A percentile compares a stretch with the other conserved stretches of the same genome.
Conservation (phyloP, 2,797 vertebrate genomes). For the Gymnoscopelus microlampas region DNA sequence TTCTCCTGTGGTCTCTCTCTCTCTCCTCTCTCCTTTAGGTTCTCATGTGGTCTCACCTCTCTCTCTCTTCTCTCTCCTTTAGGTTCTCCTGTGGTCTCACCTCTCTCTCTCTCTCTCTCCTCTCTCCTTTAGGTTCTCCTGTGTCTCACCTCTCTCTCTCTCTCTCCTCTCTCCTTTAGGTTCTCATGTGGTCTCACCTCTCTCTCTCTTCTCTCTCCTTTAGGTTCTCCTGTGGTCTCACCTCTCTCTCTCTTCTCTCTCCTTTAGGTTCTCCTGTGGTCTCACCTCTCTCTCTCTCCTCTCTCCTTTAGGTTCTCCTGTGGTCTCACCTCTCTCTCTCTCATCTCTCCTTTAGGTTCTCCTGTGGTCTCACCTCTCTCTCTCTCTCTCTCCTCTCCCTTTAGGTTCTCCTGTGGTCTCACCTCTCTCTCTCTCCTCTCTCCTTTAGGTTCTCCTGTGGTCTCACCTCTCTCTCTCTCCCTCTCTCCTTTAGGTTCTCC, state of each 20-base stretch:
- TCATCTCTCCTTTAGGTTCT: neutral
- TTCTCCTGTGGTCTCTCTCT: neutral
- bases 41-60: neutral
- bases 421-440: slow-evolving; percentile 6
- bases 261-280: neutral
- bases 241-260: slow-evolving; percentile 6
- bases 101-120: too few relatives aligned
- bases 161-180: slow-evolving; percentile 1
- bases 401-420: neutral
- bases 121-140: neutral
- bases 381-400: too few relatives aligned
- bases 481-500: neutral
- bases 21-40: too few relatives aligned
- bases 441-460: neutral
- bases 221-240: neutral
- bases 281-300: too few relatives aligned
- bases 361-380: neutral
- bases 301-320: neutral
- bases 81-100: neutral
- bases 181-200: neutral
- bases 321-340: neutral
- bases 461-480: too few relatives aligned
- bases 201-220: too few relatives aligned
- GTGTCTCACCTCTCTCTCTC: too few relatives aligned
- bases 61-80: slow-evolving; percentile 2